Base-by-base conservation (phyloP, 1,140 invertebrate genomes). In the Drosophila mauritiana region DNA sequence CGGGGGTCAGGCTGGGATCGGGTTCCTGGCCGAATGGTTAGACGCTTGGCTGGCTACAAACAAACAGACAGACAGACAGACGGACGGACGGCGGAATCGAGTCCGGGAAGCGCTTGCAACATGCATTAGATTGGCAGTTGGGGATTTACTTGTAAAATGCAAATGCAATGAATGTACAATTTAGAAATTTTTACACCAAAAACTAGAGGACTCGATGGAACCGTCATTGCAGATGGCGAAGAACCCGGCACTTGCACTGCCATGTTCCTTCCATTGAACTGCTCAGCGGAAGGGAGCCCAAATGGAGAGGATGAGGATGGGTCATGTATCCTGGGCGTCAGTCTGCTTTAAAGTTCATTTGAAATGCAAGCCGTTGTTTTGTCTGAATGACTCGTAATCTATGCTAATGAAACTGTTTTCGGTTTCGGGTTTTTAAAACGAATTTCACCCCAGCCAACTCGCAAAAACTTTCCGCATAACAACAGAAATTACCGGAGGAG, bases 121-220 rank as follows among this genome's bases (percentile, higher is more conserved):
- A 83, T 88, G 73, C 84, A 88, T 88, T 88, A 89, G 84, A 88
- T 88, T 88, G 84, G 84, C 84, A 88, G 84, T 89, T 89, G 73
- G 84, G 84, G 84, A 88, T 88, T 88, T 88, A 88, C 84, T 88
- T 88, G 84, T 89, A 88, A 88, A 88, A 88, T 88, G 84, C 84
- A 88, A 88, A 88, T 88, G 84, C 80, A 88, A 88, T 88, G 84
- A 89, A 88, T 88, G 84, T 84, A 88, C 84, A 88, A 89, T 88
- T 88, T 88, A 89, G 80, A 78, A 84, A 84, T 88, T 88, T 89
- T 84, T 88, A 89, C 85, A 88, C 84, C 77, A 68, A 89, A 82
- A 70, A 89, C 83, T 89, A 68, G 67, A 55, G 56, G 78, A 64
- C 79, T 68, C 80, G n/a, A 64, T 65, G 54, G 67, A 80, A 79